Evolutionary conservation across 2,113 vertebrate species (phyloP).

Genomic region (Podarcis cretensis): DNA sequence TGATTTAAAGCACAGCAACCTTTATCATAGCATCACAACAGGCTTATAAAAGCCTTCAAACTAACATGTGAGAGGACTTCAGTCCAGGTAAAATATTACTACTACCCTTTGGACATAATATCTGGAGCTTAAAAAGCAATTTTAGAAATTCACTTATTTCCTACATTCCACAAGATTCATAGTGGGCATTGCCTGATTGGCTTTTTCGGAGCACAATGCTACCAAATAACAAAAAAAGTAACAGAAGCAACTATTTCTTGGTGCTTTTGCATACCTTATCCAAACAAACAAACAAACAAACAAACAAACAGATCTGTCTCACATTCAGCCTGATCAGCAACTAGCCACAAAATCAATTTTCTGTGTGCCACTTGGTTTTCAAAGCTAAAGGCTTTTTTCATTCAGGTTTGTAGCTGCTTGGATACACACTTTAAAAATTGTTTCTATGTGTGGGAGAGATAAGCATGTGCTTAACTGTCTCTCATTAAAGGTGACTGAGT

Average conservation of each 20-base stretch:
- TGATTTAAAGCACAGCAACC: not conserved
- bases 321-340: not conserved
- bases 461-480: not conserved
- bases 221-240: not conserved
- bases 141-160: constrained; percentile 5
- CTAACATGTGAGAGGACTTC: not conserved
- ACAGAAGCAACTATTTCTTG: not conserved
- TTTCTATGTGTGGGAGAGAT: not conserved
- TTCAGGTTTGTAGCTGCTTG: constrained; percentile 10
- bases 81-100: constrained; percentile 11
- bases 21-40: not conserved
- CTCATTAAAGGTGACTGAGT: not conserved
- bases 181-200: not conserved
- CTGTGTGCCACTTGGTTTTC: constrained; percentile 16
- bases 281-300: not conserved
- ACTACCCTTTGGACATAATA: not conserved
- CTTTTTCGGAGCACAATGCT: not conserved
- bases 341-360: constrained; percentile 19
- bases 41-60: not conserved
- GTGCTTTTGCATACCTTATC: rapidly evolving
- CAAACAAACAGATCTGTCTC: not conserved
- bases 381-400: constrained; percentile 29
- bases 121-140: not conserved
- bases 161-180: not conserved
- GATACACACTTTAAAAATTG: not conserved